Base-by-base conservation (phyloP, 2,797 vertebrate genomes). In the Anabacerthia variegaticeps region DNA sequence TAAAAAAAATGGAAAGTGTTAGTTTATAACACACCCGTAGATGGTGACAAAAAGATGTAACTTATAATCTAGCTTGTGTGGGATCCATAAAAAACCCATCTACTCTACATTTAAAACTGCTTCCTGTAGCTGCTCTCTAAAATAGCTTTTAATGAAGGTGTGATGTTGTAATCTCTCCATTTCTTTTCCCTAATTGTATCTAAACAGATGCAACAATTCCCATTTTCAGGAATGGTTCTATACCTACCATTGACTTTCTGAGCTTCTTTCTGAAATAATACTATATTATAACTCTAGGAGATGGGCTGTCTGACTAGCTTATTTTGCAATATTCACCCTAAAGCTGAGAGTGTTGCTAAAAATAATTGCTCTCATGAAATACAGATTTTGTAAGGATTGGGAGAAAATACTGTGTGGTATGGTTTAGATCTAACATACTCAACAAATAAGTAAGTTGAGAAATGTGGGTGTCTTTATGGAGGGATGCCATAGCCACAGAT, bases 271-370 rank as follows among this genome's bases (percentile, higher is more conserved):
- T 76, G 51, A 30, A 83, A 18, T 39, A 78, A 43, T 36, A 26
- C 6, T 36, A 76, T 44, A 32, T 73, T 68, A 22, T 67, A 72
- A 37, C 34, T 90, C 59, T 10, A 56, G 30, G 34, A 52, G 22
- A 65, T 68, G 0, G 1, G 11, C 27, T 44, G 18, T 20, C 58
- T 85, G 48, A 74, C 61, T 72, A 61, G 19, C 11, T 79, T 67
- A 83, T 93, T 95, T 89, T 9, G 1, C 79, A 96, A 87, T 58
- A 88, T 59, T 84, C 75, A 89, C 30, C 30, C 72, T 80, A 68
- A 93, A 89, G 85, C 72, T 79, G 44, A 85, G 71, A 92, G 91
- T 22, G 67, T 65, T 93, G 71, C 90, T 95, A 94, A 96, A 95
- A 95, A 77, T 87, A 92, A 91, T 88, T 91, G 59, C 0, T 0